A percentile compares a stretch with the other conserved stretches of the same genome.
These are phyloP conservation scores for Chloebia gouldiae DNA, from an alignment of 2,113 vertebrate genomes.

Conservation along the genomic window DNA sequence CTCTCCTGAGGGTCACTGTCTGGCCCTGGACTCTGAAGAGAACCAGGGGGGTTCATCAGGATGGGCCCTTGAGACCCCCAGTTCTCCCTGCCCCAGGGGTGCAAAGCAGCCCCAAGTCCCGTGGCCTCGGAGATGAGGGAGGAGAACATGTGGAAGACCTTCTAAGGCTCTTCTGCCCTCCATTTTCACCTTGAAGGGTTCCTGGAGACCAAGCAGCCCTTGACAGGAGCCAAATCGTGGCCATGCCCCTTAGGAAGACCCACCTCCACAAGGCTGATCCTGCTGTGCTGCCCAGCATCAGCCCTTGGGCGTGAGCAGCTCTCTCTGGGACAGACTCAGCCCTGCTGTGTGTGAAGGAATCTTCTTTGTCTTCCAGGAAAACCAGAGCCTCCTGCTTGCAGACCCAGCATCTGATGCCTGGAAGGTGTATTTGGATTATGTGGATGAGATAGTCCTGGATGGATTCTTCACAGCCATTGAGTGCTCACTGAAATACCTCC, in stretches of 20 bases:
- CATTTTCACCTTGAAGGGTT: not conserved
- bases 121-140: not conserved
- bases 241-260: not conserved
- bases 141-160: not conserved
- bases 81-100: not conserved
- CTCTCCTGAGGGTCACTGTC: not conserved
- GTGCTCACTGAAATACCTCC: constrained; percentile 86
- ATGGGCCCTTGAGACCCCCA: not conserved
- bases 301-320: not conserved
- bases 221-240: fast-evolving
- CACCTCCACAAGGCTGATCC: fast-evolving
- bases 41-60: not conserved
- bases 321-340: not conserved
- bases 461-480: constrained; percentile 87
- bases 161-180: not conserved
- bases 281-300: not conserved
- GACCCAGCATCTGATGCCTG: constrained; percentile 79
- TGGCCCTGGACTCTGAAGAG: not conserved
- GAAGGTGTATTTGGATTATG: constrained; percentile 84
- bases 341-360: not conserved
- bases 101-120: not conserved
- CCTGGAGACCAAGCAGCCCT: not conserved
- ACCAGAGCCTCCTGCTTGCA: constrained; percentile 79
- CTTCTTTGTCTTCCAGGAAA: constrained; percentile 76
- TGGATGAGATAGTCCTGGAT: constrained; percentile 88